A percentile compares a stretch with the other conserved stretches of the same genome.
Evolutionary conservation across 2,888 invertebrate species (phyloP).

Genomic region (Hirtodrosophila cameraria): DNA sequence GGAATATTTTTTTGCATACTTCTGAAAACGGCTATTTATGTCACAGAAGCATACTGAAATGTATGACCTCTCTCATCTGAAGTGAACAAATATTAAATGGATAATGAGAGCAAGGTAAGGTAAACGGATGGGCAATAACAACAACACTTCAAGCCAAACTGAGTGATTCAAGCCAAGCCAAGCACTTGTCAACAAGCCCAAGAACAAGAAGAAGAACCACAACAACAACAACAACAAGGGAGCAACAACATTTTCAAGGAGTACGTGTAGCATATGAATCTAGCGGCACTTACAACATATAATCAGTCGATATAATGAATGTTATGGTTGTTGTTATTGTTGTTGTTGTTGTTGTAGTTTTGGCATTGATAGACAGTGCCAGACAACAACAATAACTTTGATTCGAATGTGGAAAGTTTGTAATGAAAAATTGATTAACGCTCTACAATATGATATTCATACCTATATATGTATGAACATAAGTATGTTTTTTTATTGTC

Average conservation of each 20-base stretch:
- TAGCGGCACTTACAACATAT: slow-evolving; percentile 53
- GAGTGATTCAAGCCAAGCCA: slow-evolving; percentile 9
- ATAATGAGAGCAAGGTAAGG: slow-evolving; percentile 63
- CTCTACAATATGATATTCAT: slow-evolving; percentile 11
- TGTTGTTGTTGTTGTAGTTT: slow-evolving; percentile 43
- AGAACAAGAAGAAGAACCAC: slow-evolving; percentile 26
- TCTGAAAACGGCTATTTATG: no score
- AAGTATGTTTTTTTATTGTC: slow-evolving; percentile 4
- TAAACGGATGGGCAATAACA: slow-evolving; percentile 15
- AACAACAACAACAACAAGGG: no score
- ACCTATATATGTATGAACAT: slow-evolving; percentile 3
- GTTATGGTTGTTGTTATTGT: slow-evolving; percentile 23
- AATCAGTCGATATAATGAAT: slow-evolving; percentile 45
- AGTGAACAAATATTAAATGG: slow-evolving; percentile 45
- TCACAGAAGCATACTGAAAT: no score
- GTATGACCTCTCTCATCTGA: no score
- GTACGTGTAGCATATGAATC: slow-evolving; percentile 28
- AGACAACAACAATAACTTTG: slow-evolving; percentile 35
- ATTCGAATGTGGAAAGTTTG: slow-evolving; percentile 63
- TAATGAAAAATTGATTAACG: slow-evolving; percentile 77
- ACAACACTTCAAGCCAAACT: slow-evolving; percentile 17
- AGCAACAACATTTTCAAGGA: slow-evolving; percentile 7
- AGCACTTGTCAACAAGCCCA: slow-evolving; percentile 58
- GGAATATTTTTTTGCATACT: no score
- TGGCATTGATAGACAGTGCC: slow-evolving; percentile 70